Evolutionary conservation across 2,888 invertebrate genomes (phyloP).

Genomic region (Polymixis flavicincta): DNA sequence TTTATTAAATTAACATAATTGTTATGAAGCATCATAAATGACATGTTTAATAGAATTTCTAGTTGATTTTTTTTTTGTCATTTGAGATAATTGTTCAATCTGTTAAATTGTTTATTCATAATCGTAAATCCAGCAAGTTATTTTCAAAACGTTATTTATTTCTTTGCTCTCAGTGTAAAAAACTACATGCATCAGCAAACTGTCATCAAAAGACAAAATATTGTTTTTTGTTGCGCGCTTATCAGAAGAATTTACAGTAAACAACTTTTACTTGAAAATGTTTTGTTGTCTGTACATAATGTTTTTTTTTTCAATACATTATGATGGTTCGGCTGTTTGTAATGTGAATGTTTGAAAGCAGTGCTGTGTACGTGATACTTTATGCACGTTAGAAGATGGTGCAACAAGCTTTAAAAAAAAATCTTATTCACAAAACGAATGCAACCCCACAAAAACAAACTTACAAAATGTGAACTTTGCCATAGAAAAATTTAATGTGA

Average conservation of each 20-base stretch:
- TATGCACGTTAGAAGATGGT: too few relatives aligned
- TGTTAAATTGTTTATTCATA: background rate
- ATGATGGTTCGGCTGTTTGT: too few relatives aligned
- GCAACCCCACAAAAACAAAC: too few relatives aligned
- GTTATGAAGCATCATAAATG: too few relatives aligned
- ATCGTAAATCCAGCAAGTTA: background rate
- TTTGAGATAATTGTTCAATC: background rate
- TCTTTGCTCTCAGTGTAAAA: background rate
- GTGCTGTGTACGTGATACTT: too few relatives aligned
- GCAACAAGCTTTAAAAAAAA: too few relatives aligned
- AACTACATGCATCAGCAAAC: background rate
- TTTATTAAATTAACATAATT: background rate
- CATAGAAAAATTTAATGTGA: too few relatives aligned
- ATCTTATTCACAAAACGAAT: too few relatives aligned
- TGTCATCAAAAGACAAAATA: background rate
- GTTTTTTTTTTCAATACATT: too few relatives aligned
- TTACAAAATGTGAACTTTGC: too few relatives aligned
- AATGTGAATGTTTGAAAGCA: too few relatives aligned
- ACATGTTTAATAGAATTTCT: background rate
- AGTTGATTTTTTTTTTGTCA: background rate
- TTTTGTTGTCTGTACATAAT: background rate
- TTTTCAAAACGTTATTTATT: too few relatives aligned
- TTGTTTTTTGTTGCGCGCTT: background rate
- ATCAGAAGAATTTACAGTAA: background rate
- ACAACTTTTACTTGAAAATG: background rate